Evolutionary conservation across 2,888 invertebrate genomes (phyloP), one percentile per base, ranked within the genome.

Genomic region (Matsumyia berberina): DNA sequence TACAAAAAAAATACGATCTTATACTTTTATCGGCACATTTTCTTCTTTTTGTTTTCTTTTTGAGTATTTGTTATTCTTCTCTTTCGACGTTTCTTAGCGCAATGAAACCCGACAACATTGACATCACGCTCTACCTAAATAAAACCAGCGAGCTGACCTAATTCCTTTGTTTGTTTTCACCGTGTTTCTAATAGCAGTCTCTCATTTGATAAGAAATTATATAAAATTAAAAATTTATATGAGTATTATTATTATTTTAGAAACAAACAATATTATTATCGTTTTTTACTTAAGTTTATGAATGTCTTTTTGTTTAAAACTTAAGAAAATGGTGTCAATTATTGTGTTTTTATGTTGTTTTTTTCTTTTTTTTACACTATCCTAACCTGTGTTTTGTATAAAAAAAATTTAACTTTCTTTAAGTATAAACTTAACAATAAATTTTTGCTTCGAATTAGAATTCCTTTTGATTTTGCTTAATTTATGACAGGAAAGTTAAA

Each of bases 121-220:
- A 39, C 80, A 51, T 69, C 35, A 62, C 49, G 66, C 60, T 51
- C 31, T 66, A 46, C 46, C 19, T 69, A 64, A 55, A 51, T 66
- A 62, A 82, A 73, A 64, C 31, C 67, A 76, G 76, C 53, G 39
- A 66, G 58, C 77, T 77, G 77, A 77, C 53, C 44, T 57, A 66
- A 51, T 57, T 35, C 31, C 6, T 29, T 49, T 37, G 42, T 35
- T 53, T 64, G 35, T 17, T 57, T 29, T 67, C 55, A 58, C 58
- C 53, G 53, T 74, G 66, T 82, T 87, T 88, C 85, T 90, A 88
- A 80, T 90, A 88, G 89, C 92, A 80, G 80, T 80, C 85, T 85
- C 80, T 83, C 73, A 69, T 80, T 76, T 80, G 15, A 78, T 85
- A 85, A 85, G 80, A 80, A 85, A 37, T 85, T 80, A 80, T 80